Conservation (phyloP, 1,140 invertebrate genomes). For the Rhynchophorus ferrugineus region DNA sequence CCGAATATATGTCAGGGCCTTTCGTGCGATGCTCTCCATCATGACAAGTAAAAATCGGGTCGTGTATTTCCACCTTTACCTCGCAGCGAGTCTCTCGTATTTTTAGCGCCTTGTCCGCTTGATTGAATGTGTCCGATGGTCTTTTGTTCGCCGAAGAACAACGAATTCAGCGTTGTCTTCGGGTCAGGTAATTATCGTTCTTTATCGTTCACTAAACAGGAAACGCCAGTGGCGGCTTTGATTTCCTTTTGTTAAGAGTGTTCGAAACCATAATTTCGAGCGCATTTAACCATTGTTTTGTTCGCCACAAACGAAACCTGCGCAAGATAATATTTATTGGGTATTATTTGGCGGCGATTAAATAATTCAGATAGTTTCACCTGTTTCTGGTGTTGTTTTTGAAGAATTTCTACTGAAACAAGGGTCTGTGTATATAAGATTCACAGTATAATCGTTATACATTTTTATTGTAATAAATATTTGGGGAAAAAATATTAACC, state of each 20-base stretch:
- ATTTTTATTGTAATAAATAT: no score
- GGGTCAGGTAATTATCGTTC: constrained; percentile 3
- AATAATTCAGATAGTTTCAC: not conserved
- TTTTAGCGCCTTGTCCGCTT: not conserved
- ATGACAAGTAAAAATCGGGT: constrained; percentile 4
- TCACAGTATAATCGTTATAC: no score
- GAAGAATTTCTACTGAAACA: no score
- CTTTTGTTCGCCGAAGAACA: constrained; percentile 1
- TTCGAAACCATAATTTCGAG: not conserved
- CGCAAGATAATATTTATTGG: not conserved
- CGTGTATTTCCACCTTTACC: constrained; percentile 4
- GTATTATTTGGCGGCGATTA: not conserved
- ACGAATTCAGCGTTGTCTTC: not conserved
- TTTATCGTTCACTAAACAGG: constrained; percentile 1
- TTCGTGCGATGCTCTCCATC: not conserved
- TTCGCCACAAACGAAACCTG: not conserved
- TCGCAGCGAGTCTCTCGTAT: not conserved
- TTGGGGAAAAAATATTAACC: no score
- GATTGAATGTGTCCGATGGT: constrained; percentile 3
- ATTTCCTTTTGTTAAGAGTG: constrained; percentile 1
- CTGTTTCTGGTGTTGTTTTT: no score
- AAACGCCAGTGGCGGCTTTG: constrained; percentile 1
- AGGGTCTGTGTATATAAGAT: no score
- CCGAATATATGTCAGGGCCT: constrained; percentile 2
- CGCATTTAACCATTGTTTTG: not conserved